These are phyloP conservation scores for Nephotettix cincticeps DNA, from an alignment of 1,140 invertebrate genomes.

Conservation along the genomic window DNA sequence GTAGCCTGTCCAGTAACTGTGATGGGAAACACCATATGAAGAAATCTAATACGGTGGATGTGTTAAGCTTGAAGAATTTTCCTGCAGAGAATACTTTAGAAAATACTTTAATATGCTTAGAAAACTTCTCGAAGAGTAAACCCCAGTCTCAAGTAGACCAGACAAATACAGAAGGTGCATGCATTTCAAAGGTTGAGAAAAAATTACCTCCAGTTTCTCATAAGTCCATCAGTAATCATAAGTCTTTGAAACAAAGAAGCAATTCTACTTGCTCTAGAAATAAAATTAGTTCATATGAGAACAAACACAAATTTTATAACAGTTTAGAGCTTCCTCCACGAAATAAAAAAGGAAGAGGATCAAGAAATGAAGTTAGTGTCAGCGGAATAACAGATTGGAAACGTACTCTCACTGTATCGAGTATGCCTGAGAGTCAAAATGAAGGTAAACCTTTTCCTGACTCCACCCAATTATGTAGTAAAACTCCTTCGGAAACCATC, in stretches of 20 bases:
- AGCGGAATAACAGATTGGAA: not conserved
- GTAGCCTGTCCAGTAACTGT: not conserved
- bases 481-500: no score
- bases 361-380: not conserved
- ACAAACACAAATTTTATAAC: not conserved
- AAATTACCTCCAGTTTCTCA: no score
- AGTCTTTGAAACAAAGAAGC: not conserved
- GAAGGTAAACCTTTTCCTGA: not conserved
- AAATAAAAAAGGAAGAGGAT: not conserved
- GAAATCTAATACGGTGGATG: not conserved
- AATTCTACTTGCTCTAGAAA: not conserved
- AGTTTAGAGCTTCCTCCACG: slow-evolving; percentile 1
- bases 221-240: no score
- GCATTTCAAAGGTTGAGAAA: no score
- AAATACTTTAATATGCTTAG: no score
- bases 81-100: no score
- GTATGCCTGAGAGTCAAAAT: not conserved
- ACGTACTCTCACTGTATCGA: not conserved
- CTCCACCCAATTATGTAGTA: no score
- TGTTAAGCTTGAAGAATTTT: not conserved
- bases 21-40: not conserved
- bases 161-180: no score
- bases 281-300: not conserved
- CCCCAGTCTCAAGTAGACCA: no score
- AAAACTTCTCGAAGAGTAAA: no score